Evolutionary conservation across 2,797 vertebrate genomes (phyloP), one percentile per base, ranked within the genome.

Genomic region (Pygocentrus nattereri): DNA sequence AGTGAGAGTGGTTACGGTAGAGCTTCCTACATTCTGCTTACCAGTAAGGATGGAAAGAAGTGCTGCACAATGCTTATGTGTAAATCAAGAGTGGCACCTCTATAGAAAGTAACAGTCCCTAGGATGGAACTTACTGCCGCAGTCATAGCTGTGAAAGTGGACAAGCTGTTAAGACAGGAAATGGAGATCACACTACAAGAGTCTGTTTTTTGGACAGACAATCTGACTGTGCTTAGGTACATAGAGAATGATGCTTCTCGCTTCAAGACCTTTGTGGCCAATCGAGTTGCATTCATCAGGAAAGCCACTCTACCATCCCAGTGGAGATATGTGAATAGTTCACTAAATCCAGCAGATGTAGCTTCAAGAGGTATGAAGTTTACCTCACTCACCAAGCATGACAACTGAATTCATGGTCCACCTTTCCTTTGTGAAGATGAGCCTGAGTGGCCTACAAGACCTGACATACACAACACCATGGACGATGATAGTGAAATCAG

Each of bases 251-350:
- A 86, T 19, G n/a, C 67, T 11, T 56, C 34, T 25, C 2, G 47
- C 6, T 78, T 83, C 30, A 83, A 83, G 27, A 78, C 56, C 21
- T 84, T 76, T 59, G 50, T 84, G 2, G 79, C 67, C 38, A 84
- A 81, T 30, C 62, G 62, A 6, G 54, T 81, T 34, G 23, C 70
- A 27, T 41, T 38, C 18, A 78, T 81, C 12, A 25, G 78, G 21
- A 34, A 73, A 38, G 69, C 70, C 74, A 75, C 70, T 16, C 18
- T 47, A 1, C 47, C 75, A 13, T 54, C n/a, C 10, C 81, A 83
- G 27, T 81, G 75, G 71, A 78, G 50, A 47, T 85, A 83, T 23
- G 44, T 85, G 6, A 58, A 74, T 16, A 74, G 27, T 3, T 34
- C 65, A 56, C 13, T 31, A 0, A 84, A 78, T 71, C 79, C 58